phyloP scores from a whole-genome alignment of 2,113 vertebrate genomes.

The Mormyrus lacerda region DNA sequence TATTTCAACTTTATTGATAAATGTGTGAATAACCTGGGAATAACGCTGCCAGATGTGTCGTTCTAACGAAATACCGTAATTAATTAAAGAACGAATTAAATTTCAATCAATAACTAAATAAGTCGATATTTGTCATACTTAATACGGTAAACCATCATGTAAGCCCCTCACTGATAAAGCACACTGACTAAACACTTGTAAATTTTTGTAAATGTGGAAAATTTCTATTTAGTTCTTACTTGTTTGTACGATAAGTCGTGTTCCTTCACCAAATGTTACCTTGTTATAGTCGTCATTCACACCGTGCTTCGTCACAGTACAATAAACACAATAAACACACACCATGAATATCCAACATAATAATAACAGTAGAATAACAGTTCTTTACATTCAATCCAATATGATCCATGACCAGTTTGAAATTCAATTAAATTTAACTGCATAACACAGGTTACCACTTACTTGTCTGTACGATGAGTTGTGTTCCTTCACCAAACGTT shows the following conservation, averaged over 20 bases:
- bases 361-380: no score
- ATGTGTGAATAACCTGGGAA: not conserved
- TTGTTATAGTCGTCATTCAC: constrained; percentile 3
- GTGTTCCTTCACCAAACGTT: constrained; percentile 19
- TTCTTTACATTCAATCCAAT: no score
- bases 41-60: not conserved
- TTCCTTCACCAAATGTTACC: constrained; percentile 16
- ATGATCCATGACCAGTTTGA: not conserved
- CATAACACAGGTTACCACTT: not conserved
- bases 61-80: not conserved
- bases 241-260: not conserved
- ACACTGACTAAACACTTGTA: not conserved
- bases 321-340: not conserved
- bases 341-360: not conserved
- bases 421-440: not conserved
- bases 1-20: not conserved
- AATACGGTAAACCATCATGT: constrained; percentile 22
- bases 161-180: not conserved
- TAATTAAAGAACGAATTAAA: not conserved
- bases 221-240: not conserved
- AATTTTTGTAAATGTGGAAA: no score
- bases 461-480: not conserved
- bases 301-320: not conserved
- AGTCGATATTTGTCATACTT: not conserved
- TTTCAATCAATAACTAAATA: not conserved